A percentile compares a stretch with the other conserved stretches of the same genome.
phyloP scores from a whole-genome alignment of 2,797 vertebrate genomes.

The Myripristis jacobus region DNA sequence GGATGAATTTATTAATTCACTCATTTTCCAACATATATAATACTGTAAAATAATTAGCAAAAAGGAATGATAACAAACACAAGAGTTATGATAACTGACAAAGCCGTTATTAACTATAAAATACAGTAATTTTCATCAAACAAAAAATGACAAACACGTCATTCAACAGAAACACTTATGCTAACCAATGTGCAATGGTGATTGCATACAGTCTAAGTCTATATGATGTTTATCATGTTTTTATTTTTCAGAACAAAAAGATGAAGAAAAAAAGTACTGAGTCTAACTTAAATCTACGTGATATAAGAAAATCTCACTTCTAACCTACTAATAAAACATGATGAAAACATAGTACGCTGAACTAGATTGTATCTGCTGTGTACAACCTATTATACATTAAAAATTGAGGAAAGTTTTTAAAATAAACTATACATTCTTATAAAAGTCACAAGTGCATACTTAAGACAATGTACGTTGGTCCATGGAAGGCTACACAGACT shows the following conservation, averaged over 20 bases:
- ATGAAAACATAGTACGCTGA: conserved; percentile 28
- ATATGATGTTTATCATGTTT: not conserved
- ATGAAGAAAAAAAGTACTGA: not conserved
- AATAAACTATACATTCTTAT: conserved; percentile 51
- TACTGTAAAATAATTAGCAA: conserved; percentile 37
- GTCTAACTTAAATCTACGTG: not conserved
- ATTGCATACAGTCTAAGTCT: conserved; percentile 20
- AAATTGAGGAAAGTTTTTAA: conserved; percentile 37
- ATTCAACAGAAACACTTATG: conserved; percentile 10
- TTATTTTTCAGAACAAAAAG: not conserved
- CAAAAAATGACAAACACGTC: conserved; percentile 27
- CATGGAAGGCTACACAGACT: too few relatives aligned
- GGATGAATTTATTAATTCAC: conserved; percentile 62
- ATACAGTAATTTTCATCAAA: conserved; percentile 14
- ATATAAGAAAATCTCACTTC: not conserved
- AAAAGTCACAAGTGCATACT: conserved; percentile 43
- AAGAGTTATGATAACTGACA: conserved; percentile 13
- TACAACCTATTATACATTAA: conserved; percentile 37
- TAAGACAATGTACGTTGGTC: conserved; percentile 34
- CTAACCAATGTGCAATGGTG: conserved; percentile 19
- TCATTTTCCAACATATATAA: conserved; percentile 42
- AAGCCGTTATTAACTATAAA: conserved; percentile 22
- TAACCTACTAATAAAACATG: conserved; percentile 11
- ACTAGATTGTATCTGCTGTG: conserved; percentile 38
- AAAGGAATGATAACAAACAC: conserved; percentile 37